phyloP scores from a whole-genome alignment of 1,140 invertebrate genomes.

The Papilio polytes region DNA sequence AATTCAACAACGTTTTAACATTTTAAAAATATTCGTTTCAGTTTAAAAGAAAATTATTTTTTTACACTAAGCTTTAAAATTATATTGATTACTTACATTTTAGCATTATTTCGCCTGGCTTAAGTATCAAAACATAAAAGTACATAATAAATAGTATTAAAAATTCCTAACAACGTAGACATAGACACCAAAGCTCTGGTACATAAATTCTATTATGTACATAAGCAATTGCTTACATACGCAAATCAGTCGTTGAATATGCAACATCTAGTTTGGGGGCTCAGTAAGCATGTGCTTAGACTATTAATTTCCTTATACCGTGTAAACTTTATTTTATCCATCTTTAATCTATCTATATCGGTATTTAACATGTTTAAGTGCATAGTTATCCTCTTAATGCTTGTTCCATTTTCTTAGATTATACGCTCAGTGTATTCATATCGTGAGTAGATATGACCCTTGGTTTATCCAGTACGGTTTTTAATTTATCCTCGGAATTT shows the following conservation, averaged over 20 bases:
- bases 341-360: conserved; percentile 44
- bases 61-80: no score
- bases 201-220: conserved; percentile 68
- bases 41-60: no score
- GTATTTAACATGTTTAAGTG: neutral
- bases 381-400: neutral
- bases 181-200: conserved; percentile 42
- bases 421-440: neutral
- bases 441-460: no score
- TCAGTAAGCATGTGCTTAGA: conserved; percentile 79
- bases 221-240: conserved; percentile 77
- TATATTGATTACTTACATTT: no score
- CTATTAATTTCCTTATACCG: conserved; percentile 75
- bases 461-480: no score
- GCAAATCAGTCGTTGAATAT: conserved; percentile 81
- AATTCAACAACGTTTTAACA: neutral
- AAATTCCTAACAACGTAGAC: neutral
- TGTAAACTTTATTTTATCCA: conserved; percentile 66
- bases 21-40: neutral
- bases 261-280: conserved; percentile 79
- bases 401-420: neutral
- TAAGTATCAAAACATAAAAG: no score
- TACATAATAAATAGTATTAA: neutral
- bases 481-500: no score
- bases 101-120: no score